Base-by-base conservation (phyloP, 1,140 invertebrate species). In the Aphelinus atriplicis region DNA sequence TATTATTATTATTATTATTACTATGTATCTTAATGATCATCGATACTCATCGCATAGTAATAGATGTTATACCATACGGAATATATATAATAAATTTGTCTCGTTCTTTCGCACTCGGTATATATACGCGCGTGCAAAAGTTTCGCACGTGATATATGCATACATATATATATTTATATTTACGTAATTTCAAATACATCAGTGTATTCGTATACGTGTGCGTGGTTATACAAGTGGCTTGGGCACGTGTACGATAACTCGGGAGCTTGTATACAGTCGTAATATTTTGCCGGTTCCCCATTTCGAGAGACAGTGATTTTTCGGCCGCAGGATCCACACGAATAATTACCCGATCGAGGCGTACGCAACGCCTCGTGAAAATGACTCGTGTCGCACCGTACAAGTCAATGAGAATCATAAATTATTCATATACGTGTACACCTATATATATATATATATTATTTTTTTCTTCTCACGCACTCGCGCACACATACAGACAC, bases 161-260 rank as follows among this genome's bases (percentile, higher is more conserved):
- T 26, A 26, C 26, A 26, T 26, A 26, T 26, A 26, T 26, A 26
- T 26, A 26, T 26, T 26, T 26, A 26, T 60, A 60, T 7, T 26
- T 60, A 53, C 9, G 4, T 53, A 4, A 53, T 64, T 70, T 70
- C 57, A 70, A 61, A 65, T 70, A 74, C 66, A 42, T 7, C 46
- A 1, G 46, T 66, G 53, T 63, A 55, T 67, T 70, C 53, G 61
- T 70, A 70, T 75, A 65, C 55, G 67, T 75, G 73, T 70, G 66
- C 73, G 66, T 75, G 60, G 60, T 70, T 75, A 4, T 60, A 42
- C 45, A 75, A 63, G 55, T 9, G 10, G 26, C 7, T 60, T 50
- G 3, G 51, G 43, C 62, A 51, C 58, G 57, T 68, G 64, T 62
- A 68, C 58, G 64, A 67, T 67, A 62, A 71, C 70, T 10, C 9